phyloP scores from a whole-genome alignment of 1,140 invertebrate species.

The Heliconius melpomene region DNA sequence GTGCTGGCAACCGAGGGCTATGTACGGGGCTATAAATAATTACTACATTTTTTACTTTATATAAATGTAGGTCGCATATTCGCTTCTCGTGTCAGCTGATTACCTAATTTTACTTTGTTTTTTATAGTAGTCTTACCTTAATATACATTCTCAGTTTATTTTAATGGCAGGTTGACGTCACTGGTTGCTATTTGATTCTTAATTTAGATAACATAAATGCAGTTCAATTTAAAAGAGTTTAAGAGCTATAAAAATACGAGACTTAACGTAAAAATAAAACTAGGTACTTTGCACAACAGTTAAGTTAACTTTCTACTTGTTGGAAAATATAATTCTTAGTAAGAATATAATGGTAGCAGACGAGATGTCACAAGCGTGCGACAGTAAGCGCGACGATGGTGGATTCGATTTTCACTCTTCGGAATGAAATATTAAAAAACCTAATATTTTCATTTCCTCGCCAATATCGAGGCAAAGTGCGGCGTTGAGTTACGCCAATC shows the following conservation, averaged over 20 bases:
- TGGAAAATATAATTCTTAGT: slow-evolving; percentile 13
- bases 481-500: too few species aligned
- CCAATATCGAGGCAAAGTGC: too few species aligned
- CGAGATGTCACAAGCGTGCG: too few species aligned
- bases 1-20: slow-evolving; percentile 23
- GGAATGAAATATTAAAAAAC: too few species aligned
- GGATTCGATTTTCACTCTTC: too few species aligned
- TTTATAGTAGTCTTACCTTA: slow-evolving; percentile 14
- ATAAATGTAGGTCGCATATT: slow-evolving; percentile 25
- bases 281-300: not conserved
- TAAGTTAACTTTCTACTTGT: not conserved
- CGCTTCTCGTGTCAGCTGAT: slow-evolving; percentile 21
- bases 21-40: slow-evolving; percentile 28
- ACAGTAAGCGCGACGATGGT: too few species aligned
- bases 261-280: slow-evolving; percentile 5
- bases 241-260: slow-evolving; percentile 2
- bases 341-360: not conserved
- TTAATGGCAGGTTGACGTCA: slow-evolving; percentile 1
- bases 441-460: too few species aligned
- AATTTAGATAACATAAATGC: slow-evolving; percentile 7
- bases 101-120: slow-evolving; percentile 31
- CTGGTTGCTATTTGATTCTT: not conserved
- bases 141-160: slow-evolving; percentile 13
- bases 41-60: slow-evolving; percentile 9
- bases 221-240: not conserved